Evolutionary conservation across 2,888 invertebrate species (phyloP), one percentile per base, ranked within the genome.

Genomic region (Cephus rjabovi): DNA sequence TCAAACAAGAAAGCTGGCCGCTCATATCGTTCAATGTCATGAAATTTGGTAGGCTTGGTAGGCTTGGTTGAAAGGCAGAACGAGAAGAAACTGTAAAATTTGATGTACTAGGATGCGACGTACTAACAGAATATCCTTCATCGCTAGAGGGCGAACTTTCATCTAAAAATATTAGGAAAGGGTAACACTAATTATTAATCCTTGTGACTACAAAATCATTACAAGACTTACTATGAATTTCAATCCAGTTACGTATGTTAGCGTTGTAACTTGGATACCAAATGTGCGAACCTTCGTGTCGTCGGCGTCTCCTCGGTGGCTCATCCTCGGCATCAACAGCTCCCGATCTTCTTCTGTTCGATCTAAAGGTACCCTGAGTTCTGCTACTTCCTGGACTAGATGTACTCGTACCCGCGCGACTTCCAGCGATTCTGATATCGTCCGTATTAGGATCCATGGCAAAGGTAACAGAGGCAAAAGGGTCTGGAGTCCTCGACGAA

Each of bases 11-110:
- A 56, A 15, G 15, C 56, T 9, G 56, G 9, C 15, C 56, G 6
- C 56, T 56, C 56, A 56, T 56, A 56, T 56, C 15, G 56, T 56
- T 56, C 23, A 56, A 15, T 23, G 56, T 56, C 56, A 56, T 56
- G 2, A 56, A 56, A 2, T 85, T 83, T 6, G 86, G 85, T 73
- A 85, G 83, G 56, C 85, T 83, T 6, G 86, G 85, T 70, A 85
- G 82, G 56, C 88, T 89, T 1, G 91, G 91, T 69, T 91, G 89
- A 82, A 91, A 91, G 3, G 91, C 91, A 4, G 92, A 91, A 9
- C 86, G 87, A 15, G 86, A 87, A 4, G 90, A 89, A 23, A 90
- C 85, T 6, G 88, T 89, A 73, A 89, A 90, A 37, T 86, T 86
- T 6, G 86, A 85, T 3, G 84, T 40, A 15, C 85, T 81, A 9